Evolutionary conservation across 2,797 vertebrate genomes (phyloP), one percentile per base, ranked within the genome.

Genomic region (Gymnoscopelus braueri): DNA sequence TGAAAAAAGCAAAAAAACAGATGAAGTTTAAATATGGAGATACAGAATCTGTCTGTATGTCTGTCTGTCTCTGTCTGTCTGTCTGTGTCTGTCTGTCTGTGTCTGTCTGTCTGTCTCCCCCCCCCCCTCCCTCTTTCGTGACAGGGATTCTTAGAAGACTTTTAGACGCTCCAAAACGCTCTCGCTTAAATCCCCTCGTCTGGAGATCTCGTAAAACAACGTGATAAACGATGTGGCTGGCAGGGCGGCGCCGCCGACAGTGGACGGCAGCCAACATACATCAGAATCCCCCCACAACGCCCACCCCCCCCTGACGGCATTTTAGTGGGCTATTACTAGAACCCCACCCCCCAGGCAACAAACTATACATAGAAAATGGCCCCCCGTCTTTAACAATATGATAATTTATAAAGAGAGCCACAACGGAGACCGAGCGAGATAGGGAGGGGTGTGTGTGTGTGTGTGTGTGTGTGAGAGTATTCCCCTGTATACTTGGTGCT

Each of bases 151-250:
- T 80, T 87, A 82, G 67, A 29, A 84, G 78, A 85, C 80, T 29
- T 86, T 81, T 63, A 83, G 83, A 71, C 26, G 67, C 32, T 54
- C 78, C 82, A 29, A 80, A 84, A 84, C 87, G 75, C 78, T 71
- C 82, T 87, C 81, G 79, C 89, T 91, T 90, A 93, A 92, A 93
- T 89, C 82, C 74, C 80, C 83, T 19, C 81, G 82, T 88, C 76
- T 85, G 78, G 78, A 87, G 75, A 88, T 85, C 74, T 79, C 60
- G 89, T 92, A 81, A 81, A 84, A 54, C 84, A 92, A 81, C 61
- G 74, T 64, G 83, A 92, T 89, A 14, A 73, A 91, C 92, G 88
- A 91, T 4, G 26, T 29, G 26, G 26, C 26, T 88, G 80, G 80
- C 79, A 52, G 56, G 77, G 89, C 84, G 26, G 74, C 26, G 10